These are phyloP conservation scores for Echiichthys vipera DNA, from an alignment of 2,797 vertebrate genomes.

Conservation along the genomic window DNA sequence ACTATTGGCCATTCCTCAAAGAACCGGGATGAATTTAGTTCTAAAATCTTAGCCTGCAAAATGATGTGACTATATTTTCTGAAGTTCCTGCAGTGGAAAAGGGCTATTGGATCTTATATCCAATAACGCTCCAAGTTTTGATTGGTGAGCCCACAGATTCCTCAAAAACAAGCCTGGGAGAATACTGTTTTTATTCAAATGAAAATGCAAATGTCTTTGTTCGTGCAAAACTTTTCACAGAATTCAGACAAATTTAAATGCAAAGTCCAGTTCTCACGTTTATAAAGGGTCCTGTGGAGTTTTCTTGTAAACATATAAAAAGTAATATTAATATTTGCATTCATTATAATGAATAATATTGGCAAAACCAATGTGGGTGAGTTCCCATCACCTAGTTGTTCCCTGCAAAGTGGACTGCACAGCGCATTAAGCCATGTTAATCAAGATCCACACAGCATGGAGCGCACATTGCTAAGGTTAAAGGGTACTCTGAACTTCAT, in stretches of 20 bases:
- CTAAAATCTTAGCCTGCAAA: not conserved
- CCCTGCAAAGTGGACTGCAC: too few species aligned
- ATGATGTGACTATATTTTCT: not conserved
- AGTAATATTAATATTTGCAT: too few species aligned
- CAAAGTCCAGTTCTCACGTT: not conserved
- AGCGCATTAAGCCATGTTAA: too few species aligned
- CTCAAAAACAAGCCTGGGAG: not conserved
- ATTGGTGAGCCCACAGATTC: not conserved
- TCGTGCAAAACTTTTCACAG: not conserved
- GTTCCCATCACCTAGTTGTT: too few species aligned
- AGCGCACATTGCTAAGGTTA: too few species aligned
- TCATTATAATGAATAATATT: too few species aligned
- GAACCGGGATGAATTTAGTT: too few species aligned
- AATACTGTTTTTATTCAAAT: not conserved
- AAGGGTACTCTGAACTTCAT: too few species aligned
- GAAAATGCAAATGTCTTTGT: not conserved
- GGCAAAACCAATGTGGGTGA: too few species aligned
- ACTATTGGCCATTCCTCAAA: slow-evolving; percentile 1
- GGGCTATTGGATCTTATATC: too few species aligned
- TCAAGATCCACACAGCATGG: too few species aligned
- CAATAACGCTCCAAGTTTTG: too few species aligned
- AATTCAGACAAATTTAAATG: slow-evolving; percentile 1
- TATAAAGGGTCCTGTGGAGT: not conserved
- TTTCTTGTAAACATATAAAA: not conserved
- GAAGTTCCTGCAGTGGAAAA: not conserved